Percentiles rank a stretch among this genome's conserved stretches.
Conservation (phyloP, 1,140 invertebrate species). For the Drosophila rhopaloa region DNA sequence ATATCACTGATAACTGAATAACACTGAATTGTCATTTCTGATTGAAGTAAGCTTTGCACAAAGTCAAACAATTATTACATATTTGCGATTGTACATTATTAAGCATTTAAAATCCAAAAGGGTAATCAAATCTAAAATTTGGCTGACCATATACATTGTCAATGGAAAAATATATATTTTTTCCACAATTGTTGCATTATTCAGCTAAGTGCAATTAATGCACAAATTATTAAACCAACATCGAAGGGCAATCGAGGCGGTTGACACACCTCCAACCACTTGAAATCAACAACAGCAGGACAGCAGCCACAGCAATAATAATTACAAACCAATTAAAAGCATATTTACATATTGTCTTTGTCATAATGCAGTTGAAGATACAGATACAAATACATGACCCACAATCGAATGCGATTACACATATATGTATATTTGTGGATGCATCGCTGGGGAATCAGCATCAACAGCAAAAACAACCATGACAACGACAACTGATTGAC, state of each 20-base stretch:
- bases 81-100: too few relatives aligned
- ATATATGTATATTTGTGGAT: constrained; percentile 5
- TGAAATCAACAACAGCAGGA: constrained; percentile 21
- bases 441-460: constrained; percentile 23
- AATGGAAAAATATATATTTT: background rate
- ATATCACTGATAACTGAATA: too few relatives aligned
- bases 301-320: constrained; percentile 64
- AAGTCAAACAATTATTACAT: too few relatives aligned
- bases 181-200: constrained; percentile 4
- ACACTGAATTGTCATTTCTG: too few relatives aligned
- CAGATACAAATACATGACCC: constrained; percentile 4
- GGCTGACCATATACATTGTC: background rate
- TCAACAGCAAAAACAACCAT: constrained; percentile 7
- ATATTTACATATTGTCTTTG: constrained; percentile 69
- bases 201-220: constrained; percentile 55
- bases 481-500: constrained; percentile 64
- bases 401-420: constrained; percentile 10
- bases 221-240: constrained; percentile 64
- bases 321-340: constrained; percentile 74
- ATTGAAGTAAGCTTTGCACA: too few relatives aligned
- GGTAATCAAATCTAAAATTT: constrained; percentile 5
- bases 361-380: constrained; percentile 35
- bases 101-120: background rate
- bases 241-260: constrained; percentile 19
- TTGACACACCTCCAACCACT: constrained; percentile 17